Percentiles rank a stretch among this genome's conserved stretches.
phyloP scores from a whole-genome alignment of 2,113 vertebrate genomes.

The Vulpes vulpes region DNA sequence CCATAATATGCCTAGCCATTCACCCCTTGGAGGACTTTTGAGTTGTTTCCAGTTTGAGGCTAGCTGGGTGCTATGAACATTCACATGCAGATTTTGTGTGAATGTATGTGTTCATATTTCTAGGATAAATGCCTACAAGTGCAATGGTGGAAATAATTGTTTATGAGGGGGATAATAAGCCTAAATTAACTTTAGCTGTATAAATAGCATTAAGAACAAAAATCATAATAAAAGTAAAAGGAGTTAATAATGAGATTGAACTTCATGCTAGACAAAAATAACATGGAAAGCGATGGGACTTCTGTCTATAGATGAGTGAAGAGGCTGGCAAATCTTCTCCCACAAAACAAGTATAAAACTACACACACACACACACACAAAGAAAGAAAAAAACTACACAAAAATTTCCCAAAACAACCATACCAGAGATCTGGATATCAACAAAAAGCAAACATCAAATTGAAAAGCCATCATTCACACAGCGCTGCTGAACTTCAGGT shows the following conservation, averaged over 20 bases:
- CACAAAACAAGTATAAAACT: not conserved
- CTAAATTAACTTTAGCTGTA: not conserved
- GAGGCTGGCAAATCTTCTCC: not conserved
- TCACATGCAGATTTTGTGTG: not conserved
- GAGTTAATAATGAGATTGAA: not conserved
- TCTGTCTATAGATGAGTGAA: not conserved
- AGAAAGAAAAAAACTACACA: not conserved
- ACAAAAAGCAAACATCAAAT: not conserved
- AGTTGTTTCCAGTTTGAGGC: not conserved
- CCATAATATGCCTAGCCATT: not conserved
- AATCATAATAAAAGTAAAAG: not conserved
- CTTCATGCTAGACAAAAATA: not conserved
- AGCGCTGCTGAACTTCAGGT: not conserved
- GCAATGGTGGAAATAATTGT: not conserved
- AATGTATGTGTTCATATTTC: not conserved
- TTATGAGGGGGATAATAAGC: not conserved
- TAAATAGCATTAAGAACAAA: not conserved
- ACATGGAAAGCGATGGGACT: not conserved
- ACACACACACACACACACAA: no score
- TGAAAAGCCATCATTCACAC: not conserved
- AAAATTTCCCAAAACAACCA: not conserved
- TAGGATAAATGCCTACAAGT: not conserved
- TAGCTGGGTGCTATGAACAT: not conserved
- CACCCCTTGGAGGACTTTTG: not conserved
- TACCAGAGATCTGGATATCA: not conserved